Evolutionary conservation across 2,797 vertebrate genomes (phyloP).

Genomic region (Gadopsis marmoratus): DNA sequence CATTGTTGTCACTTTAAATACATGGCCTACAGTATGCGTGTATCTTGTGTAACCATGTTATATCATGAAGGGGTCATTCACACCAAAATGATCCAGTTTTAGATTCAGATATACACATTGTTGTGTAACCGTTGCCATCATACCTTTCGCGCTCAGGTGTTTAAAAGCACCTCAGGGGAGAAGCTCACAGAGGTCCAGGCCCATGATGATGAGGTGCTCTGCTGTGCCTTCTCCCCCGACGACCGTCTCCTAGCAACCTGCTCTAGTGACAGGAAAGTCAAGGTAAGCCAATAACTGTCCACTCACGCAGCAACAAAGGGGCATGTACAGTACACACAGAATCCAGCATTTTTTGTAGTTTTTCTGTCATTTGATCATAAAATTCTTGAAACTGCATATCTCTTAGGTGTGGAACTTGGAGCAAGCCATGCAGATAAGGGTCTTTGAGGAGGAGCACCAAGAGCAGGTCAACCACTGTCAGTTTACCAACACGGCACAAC

Average conservation of each 20-base stretch:
- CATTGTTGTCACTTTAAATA: background rate
- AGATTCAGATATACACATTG: background rate
- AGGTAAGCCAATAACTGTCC: conserved; percentile 78
- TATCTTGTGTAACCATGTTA: background rate
- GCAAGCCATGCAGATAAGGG: conserved; percentile 81
- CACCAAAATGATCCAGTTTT: background rate
- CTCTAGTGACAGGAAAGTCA: conserved; percentile 94
- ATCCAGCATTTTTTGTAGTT: background rate
- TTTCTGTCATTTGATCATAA: background rate
- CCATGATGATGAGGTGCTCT: conserved; percentile 95
- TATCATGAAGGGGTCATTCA: background rate
- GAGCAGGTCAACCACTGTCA: conserved; percentile 96
- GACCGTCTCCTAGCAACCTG: conserved; percentile 92
- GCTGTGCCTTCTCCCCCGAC: conserved; percentile 93
- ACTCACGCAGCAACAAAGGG: background rate
- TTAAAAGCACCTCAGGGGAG: conserved; percentile 93
- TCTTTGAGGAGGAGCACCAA: conserved; percentile 90
- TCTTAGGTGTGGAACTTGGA: conserved; percentile 91
- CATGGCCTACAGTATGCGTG: background rate
- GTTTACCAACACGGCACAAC: conserved; percentile 87
- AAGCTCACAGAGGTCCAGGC: conserved; percentile 90
- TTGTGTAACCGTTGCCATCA: background rate
- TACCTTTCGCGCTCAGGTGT: conserved; percentile 84
- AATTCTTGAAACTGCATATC: background rate
- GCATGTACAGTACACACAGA: background rate